Evolutionary conservation across 2,113 vertebrate species (phyloP).

Genomic region (Oncorhynchus tshawytscha): DNA sequence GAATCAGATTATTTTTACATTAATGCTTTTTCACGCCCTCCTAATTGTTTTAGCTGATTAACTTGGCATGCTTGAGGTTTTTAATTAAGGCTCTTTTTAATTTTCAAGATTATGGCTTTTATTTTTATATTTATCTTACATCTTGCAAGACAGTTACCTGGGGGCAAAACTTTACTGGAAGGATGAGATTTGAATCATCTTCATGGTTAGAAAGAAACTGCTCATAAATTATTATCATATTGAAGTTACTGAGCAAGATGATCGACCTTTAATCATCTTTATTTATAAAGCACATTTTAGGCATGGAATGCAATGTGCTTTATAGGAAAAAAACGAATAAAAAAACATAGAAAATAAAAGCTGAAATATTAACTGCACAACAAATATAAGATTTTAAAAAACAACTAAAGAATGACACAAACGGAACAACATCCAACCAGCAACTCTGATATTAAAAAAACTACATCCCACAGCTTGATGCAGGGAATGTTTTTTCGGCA

Average conservation of each 20-base stretch:
- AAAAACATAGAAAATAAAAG: too few relatives aligned
- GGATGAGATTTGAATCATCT: slow-evolving; percentile 30
- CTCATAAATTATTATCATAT: slow-evolving; percentile 18
- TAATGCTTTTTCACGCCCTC: slow-evolving; percentile 22
- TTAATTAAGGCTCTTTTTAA: slow-evolving; percentile 16
- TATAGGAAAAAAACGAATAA: too few relatives aligned
- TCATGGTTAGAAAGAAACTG: slow-evolving; percentile 8
- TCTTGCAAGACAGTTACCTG: slow-evolving; percentile 14
- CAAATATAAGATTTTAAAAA: too few relatives aligned
- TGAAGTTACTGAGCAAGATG: neutral
- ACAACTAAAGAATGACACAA: too few relatives aligned
- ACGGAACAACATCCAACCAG: neutral
- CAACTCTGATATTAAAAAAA: neutral
- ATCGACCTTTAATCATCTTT: neutral
- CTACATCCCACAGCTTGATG: slow-evolving; percentile 10
- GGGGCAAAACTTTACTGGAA: neutral
- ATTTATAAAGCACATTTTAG: too few relatives aligned
- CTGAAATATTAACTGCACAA: too few relatives aligned
- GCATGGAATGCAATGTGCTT: too few relatives aligned
- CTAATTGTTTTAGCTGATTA: slow-evolving; percentile 27
- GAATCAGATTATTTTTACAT: slow-evolving; percentile 23
- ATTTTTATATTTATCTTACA: slow-evolving; percentile 19
- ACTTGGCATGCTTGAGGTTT: slow-evolving; percentile 11
- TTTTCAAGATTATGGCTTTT: slow-evolving; percentile 7
- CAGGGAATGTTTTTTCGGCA: slow-evolving; percentile 21